These are phyloP conservation scores for Cyprinodon variegatus DNA, from an alignment of 2,113 vertebrate genomes.

Conservation along the genomic window DNA sequence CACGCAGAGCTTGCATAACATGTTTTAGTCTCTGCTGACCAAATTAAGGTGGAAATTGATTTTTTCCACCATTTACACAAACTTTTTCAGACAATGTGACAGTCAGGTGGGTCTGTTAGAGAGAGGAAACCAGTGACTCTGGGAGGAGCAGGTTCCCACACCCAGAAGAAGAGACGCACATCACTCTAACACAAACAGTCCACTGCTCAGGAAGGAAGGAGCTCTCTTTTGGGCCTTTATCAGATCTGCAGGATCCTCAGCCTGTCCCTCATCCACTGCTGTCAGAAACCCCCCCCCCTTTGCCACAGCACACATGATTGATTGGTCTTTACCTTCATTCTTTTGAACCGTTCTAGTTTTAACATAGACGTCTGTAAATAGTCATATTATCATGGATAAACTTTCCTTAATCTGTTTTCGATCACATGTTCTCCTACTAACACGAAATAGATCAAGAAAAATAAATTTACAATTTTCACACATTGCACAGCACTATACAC, in stretches of 20 bases:
- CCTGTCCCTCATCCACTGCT: constrained; percentile 27
- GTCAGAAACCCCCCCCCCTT: constrained; percentile 14
- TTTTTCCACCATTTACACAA: neutral
- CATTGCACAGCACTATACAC: no score
- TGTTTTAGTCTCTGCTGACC: neutral
- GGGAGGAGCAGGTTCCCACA: constrained; percentile 76
- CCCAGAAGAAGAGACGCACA: constrained; percentile 71
- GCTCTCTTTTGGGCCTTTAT: constrained; percentile 61
- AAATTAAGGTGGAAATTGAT: neutral
- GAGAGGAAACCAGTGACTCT: constrained; percentile 63
- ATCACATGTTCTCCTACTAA: neutral
- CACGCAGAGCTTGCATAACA: neutral
- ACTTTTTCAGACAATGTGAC: neutral
- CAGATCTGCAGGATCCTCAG: constrained; percentile 51
- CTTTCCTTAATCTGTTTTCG: no score
- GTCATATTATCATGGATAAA: no score
- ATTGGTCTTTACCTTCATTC: neutral
- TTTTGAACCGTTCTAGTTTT: no score
- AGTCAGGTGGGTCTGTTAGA: constrained; percentile 30
- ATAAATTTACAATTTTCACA: no score
- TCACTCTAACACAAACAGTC: constrained; percentile 71
- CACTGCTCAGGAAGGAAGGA: constrained; percentile 74
- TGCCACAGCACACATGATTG: neutral
- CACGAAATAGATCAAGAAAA: no score
- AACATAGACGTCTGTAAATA: no score